Evolutionary conservation across 2,113 vertebrate species (phyloP), one percentile per base, ranked within the genome.

Genomic region (Gnathonemus longibarbis): DNA sequence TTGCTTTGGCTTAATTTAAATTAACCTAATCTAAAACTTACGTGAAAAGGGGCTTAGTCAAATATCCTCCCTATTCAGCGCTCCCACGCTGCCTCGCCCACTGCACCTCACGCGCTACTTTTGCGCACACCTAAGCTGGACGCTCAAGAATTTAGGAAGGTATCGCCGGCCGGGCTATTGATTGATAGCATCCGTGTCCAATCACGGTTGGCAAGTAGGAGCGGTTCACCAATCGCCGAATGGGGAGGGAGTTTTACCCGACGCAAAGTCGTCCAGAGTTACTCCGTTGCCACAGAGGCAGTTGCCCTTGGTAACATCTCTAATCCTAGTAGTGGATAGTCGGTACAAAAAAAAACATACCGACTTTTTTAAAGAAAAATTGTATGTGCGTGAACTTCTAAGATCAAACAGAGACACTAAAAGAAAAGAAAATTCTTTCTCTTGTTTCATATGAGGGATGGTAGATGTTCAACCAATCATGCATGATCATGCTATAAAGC

Each of bases 151-250:
- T 62, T 24, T 93, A 91, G 87, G 92, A 95, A 95, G 94, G 93
- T 93, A 92, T 91, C 91, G 89, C 91, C 88, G 19, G 93, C 91
- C 95, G 92, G 93, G 95, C 95, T 94, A 96, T 95, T 92, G 91
- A 96, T 94, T 42, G 91, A 90, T 91, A 94, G 92, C 92, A 92
- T 91, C 91, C 87, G 91, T 91, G 92, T 91, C 94, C 93, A 95
- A 93, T 94, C 93, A 92, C 5, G 48, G 5, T 66, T 49, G 74
- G 45, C 9, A 49, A 15, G 19, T 35, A 77, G 45, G 27, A 84
- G 27, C 45, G 24, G 19, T 80, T 10, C 52, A 27, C 89, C 87
- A 90, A 90, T 90, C 58, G 27, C 74, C 27, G 53, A 24, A 31
- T 2, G 42, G 10, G 31, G 62, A 62, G 56, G 88, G 80, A 80